These are phyloP conservation scores for Atrichornis clamosus DNA, from an alignment of 2,113 vertebrate species.

Conservation along the genomic window DNA sequence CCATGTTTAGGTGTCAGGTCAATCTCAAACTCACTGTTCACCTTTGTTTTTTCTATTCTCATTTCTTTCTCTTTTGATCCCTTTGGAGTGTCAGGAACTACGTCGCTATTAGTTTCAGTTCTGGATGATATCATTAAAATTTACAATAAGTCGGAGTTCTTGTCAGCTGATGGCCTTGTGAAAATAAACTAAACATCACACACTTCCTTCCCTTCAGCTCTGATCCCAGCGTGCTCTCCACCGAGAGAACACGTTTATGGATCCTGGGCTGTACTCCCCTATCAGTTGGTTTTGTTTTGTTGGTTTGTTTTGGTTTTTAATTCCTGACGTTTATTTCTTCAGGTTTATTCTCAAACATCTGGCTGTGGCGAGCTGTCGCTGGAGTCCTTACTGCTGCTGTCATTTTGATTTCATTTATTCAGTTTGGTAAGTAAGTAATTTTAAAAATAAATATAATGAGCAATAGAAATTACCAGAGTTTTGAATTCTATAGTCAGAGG, in stretches of 20 bases:
- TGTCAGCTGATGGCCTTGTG: background rate
- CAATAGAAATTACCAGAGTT: background rate
- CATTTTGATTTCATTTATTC: conserved; percentile 16
- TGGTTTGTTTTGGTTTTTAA: background rate
- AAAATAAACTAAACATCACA: background rate
- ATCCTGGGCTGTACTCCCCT: background rate
- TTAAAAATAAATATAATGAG: background rate
- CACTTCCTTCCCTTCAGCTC: background rate
- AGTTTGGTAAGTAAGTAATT: conserved; percentile 5
- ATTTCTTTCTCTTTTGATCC: background rate
- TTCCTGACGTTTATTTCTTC: background rate
- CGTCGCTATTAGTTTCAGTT: background rate
- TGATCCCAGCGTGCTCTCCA: background rate
- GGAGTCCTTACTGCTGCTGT: background rate
- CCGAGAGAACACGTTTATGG: background rate
- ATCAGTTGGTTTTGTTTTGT: background rate
- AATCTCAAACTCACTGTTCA: too few relatives aligned
- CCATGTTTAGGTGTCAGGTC: background rate
- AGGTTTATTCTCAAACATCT: conserved; percentile 3
- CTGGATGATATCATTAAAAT: background rate
- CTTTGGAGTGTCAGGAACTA: background rate
- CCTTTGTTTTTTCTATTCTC: background rate
- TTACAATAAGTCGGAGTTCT: background rate
- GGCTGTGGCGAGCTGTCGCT: background rate
- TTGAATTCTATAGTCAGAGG: background rate